Evolutionary conservation across 2,888 invertebrate genomes (phyloP), one percentile per base, ranked within the genome.

Genomic region (Lacanobia oleracea): DNA sequence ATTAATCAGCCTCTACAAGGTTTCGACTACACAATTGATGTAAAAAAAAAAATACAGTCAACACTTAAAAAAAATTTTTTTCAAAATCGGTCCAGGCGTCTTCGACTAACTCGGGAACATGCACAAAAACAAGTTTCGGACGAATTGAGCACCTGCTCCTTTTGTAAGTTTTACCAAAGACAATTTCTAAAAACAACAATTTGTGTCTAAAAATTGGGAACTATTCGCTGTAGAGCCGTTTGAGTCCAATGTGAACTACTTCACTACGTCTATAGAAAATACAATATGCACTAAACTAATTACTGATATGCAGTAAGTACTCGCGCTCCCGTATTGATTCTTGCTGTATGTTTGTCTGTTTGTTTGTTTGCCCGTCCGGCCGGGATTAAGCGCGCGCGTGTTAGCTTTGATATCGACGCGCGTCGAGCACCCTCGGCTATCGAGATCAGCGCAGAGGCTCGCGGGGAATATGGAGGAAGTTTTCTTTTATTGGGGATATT

Each of bases 361-460:
- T 79, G 33, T 33, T 33, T 33, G 82, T 88, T 86, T 86, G 85
- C 83, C 62, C 87, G 87, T 84, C 86, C 81, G 84, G 82, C 81
- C 80, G 69, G 82, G 84, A 86, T 87, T 86, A 86, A 88, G 87
- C 82, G 79, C 72, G 79, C 77, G 69, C 63, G 74, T 87, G 82
- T 87, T 87, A 71, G 87, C 81, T 79, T 82, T 86, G 83, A 83
- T 87, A 83, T 87, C 81, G 80, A 87, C 53, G 78, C 64, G 67
- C 69, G 77, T 57, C 10, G 63, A 84, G 85, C 9, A 70, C 75
- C 37, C 68, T 70, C 56, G 4, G 45, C 40, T 45, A 9, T 48
- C 27, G 56, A 54, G 77, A 12, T 48, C 48, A 45, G 57, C 10
- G 16, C 16, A 43, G 73, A 59, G 62, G 48, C 27, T 63, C 77